These are phyloP conservation scores for Cantharis nigra DNA, from an alignment of 2,888 invertebrate genomes.

Conservation along the genomic window DNA sequence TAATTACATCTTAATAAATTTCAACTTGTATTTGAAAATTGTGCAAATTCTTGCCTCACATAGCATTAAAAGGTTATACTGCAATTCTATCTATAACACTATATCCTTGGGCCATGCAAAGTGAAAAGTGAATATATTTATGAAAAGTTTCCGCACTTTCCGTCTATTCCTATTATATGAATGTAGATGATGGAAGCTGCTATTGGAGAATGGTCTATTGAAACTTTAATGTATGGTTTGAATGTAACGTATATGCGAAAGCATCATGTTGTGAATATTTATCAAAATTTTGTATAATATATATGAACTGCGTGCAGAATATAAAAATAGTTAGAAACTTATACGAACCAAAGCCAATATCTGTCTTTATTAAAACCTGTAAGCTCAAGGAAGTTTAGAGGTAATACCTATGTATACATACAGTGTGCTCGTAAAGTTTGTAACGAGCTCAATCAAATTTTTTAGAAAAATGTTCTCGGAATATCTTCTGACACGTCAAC, in stretches of 20 bases:
- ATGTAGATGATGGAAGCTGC: constrained; percentile 35
- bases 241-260: constrained; percentile 37
- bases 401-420: background rate
- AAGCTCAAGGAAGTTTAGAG: background rate
- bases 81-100: constrained; percentile 15
- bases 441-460: too few species aligned
- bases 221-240: constrained; percentile 37
- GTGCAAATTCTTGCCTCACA: background rate
- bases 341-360: background rate
- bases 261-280: constrained; percentile 32
- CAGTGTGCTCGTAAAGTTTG: too few species aligned
- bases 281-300: constrained; percentile 21
- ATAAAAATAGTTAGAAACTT: constrained; percentile 16
- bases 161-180: constrained; percentile 40
- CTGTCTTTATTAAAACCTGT: background rate
- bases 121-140: constrained; percentile 41
- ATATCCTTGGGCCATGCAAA: constrained; percentile 39
- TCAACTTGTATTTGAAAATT: background rate
- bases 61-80: constrained; percentile 16
- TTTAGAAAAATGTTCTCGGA: too few species aligned
- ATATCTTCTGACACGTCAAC: too few species aligned
- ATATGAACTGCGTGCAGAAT: constrained; percentile 15
- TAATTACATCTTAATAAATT: background rate
- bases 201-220: constrained; percentile 36
- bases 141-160: constrained; percentile 39